A percentile compares a stretch with the other conserved stretches of the same genome.
These are phyloP conservation scores for Platycercus adscitus DNA, from an alignment of 2,113 vertebrate species.

Conservation along the genomic window DNA sequence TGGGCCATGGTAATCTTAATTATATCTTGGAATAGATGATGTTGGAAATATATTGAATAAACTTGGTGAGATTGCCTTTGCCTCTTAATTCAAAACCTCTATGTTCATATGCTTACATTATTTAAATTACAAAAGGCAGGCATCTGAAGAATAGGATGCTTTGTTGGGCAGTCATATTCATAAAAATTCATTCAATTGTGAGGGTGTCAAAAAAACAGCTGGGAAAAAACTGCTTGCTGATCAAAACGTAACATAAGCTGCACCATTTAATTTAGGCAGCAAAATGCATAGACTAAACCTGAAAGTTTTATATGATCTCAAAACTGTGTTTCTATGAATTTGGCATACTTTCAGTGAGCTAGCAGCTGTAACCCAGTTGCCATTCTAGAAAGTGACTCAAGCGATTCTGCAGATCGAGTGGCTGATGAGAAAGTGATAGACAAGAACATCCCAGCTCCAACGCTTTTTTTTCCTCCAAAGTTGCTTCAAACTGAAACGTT, in stretches of 20 bases:
- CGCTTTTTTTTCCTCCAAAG: neutral
- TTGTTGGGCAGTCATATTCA: conserved; percentile 45
- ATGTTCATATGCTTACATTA: conserved; percentile 45
- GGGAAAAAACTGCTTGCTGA: neutral
- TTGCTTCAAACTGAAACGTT: neutral
- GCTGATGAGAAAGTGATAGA: neutral
- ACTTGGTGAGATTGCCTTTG: conserved; percentile 52
- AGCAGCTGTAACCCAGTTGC: neutral
- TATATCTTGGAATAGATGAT: conserved; percentile 59
- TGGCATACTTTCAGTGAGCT: neutral
- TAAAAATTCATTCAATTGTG: conserved; percentile 10
- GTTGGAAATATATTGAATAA: conserved; percentile 55
- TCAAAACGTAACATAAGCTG: neutral
- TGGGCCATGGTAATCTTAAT: conserved; percentile 49
- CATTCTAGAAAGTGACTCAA: neutral
- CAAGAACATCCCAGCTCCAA: neutral
- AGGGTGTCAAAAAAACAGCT: neutral
- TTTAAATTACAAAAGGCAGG: conserved; percentile 65
- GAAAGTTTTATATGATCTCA: neutral
- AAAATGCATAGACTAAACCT: neutral
- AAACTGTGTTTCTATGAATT: neutral
- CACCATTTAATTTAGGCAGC: neutral
- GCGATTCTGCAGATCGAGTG: neutral
- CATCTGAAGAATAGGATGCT: conserved; percentile 28
- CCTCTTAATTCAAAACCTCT: conserved; percentile 52